Evolutionary conservation across 1,140 invertebrate genomes (phyloP).

Genomic region (Planococcus citri): DNA sequence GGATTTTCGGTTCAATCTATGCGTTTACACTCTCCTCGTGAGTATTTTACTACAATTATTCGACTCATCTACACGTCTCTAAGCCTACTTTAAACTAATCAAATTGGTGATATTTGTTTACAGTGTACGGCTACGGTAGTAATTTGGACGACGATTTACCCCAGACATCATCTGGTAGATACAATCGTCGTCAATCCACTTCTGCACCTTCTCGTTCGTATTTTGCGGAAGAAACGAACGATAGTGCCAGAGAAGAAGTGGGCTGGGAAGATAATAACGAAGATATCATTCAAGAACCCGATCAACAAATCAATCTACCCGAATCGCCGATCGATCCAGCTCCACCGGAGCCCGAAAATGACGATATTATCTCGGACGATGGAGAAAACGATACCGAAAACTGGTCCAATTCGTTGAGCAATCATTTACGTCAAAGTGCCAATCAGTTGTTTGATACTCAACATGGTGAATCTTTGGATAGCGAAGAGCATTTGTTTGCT

Average conservation of each 20-base stretch:
- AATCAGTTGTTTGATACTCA: background rate
- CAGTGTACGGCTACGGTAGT: background rate
- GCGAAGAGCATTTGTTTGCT: constrained; percentile 1
- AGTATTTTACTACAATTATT: no score
- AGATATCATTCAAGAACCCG: background rate
- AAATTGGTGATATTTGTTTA: no score
- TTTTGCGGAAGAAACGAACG: background rate
- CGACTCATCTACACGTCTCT: no score
- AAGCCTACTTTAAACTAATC: no score
- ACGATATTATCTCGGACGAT: background rate
- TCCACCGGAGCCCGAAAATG: background rate
- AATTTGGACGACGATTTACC: background rate
- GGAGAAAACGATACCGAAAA: background rate
- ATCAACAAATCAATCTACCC: background rate
- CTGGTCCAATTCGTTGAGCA: background rate
- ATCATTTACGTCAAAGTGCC: background rate
- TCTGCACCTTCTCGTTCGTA: background rate
- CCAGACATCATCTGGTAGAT: background rate
- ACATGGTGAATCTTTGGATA: background rate
- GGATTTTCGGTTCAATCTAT: background rate
- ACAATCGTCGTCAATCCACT: background rate
- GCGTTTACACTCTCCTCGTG: background rate
- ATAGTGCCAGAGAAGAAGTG: background rate
- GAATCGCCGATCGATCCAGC: background rate
- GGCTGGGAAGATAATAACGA: background rate